phyloP scores from a whole-genome alignment of 2,797 vertebrate genomes.

The Pseudochirops cupreus region DNA sequence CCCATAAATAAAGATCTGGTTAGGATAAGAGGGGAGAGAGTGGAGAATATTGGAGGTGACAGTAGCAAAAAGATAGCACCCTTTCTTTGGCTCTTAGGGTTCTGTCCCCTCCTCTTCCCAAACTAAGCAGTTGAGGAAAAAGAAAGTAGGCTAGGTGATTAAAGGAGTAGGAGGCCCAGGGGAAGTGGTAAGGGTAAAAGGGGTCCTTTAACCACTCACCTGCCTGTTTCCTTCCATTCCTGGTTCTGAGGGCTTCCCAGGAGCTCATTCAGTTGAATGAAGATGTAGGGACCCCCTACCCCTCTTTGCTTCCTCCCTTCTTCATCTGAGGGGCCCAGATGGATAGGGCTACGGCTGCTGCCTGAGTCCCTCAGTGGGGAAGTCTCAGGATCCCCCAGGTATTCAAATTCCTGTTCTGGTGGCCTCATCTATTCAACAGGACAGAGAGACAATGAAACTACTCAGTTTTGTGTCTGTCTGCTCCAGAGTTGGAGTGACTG shows the following conservation, averaged over 20 bases:
- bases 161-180: background rate
- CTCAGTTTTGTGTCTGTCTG: background rate
- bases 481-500: conserved; percentile 7
- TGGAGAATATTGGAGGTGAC: background rate
- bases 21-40: background rate
- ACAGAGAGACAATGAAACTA: background rate
- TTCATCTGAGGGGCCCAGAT: conserved; percentile 32
- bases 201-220: conserved; percentile 78
- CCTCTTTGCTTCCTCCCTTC: conserved; percentile 1
- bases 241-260: conserved; percentile 73
- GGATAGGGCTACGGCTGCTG: conserved; percentile 11
- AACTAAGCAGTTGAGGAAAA: conserved; percentile 19
- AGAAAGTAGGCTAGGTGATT: background rate
- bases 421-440: conserved; percentile 61
- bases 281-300: conserved; percentile 76
- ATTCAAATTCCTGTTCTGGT: conserved; percentile 61
- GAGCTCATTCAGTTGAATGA: conserved; percentile 88
- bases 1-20: background rate
- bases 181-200: background rate
- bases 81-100: conserved; percentile 4
- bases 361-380: conserved; percentile 34
- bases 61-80: background rate
- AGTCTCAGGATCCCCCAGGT: conserved; percentile 54
- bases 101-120: background rate
- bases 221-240: conserved; percentile 86